Percentiles rank a stretch among this genome's conserved stretches.
Evolutionary conservation across 2,797 vertebrate species (phyloP).

Genomic region (Myripristis jacobus): DNA sequence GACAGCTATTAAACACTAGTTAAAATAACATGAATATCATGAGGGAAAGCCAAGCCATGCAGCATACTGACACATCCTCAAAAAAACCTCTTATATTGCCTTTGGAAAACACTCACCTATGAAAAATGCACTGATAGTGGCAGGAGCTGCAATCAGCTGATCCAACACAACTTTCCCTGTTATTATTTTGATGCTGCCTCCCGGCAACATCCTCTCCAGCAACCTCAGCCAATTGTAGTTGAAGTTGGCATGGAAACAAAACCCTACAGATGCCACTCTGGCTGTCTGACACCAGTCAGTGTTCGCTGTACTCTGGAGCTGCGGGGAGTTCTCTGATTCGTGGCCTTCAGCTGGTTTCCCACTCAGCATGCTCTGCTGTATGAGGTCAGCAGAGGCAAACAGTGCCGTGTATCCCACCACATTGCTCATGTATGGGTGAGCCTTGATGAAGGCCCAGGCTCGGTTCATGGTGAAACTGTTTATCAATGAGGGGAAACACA

Average conservation of each 20-base stretch:
- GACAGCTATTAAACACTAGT: background rate
- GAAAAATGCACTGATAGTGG: slow-evolving; percentile 86
- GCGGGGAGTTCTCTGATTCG: slow-evolving; percentile 17
- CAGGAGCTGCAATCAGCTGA: slow-evolving; percentile 83
- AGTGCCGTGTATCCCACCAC: slow-evolving; percentile 84
- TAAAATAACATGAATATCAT: background rate
- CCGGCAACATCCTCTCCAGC: slow-evolving; percentile 82
- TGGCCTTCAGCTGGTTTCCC: slow-evolving; percentile 19
- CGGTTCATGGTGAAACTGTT: slow-evolving; percentile 75
- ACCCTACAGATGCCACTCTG: slow-evolving; percentile 81
- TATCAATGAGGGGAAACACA: slow-evolving; percentile 22
- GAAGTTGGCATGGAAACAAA: slow-evolving; percentile 87
- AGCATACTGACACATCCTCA: background rate
- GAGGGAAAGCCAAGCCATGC: background rate
- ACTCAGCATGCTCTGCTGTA: slow-evolving; percentile 82
- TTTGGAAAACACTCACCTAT: slow-evolving; percentile 71
- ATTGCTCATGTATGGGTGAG: slow-evolving; percentile 83
- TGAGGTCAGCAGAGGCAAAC: slow-evolving; percentile 85
- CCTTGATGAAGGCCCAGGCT: slow-evolving; percentile 78
- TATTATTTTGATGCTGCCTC: slow-evolving; percentile 73
- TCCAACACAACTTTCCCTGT: slow-evolving; percentile 83
- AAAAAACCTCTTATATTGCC: background rate
- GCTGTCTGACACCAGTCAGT: slow-evolving; percentile 81
- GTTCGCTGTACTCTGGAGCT: background rate
- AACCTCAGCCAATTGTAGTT: slow-evolving; percentile 85